Evolutionary conservation across 2,113 vertebrate genomes (phyloP).

Genomic region (Petrocephalus microphthalmus): DNA sequence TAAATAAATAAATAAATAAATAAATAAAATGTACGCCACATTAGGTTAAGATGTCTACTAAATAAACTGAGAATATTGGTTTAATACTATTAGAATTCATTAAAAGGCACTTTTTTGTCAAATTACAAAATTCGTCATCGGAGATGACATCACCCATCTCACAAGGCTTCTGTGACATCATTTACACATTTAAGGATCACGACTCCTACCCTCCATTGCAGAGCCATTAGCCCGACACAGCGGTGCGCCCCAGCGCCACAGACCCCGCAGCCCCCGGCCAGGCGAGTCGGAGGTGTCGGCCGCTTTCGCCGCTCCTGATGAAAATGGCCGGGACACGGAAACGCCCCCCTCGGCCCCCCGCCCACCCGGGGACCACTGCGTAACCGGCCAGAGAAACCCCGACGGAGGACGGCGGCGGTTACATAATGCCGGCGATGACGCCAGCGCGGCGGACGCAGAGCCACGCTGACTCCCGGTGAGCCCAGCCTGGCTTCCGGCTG

Average conservation of each 20-base stretch:
- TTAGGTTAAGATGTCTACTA: background rate
- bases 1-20: too few relatives aligned
- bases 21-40: background rate
- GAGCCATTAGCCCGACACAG: background rate
- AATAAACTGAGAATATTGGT: background rate
- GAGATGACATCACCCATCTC: background rate
- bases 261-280: background rate
- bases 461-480: background rate
- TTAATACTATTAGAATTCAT: background rate
- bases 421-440: constrained; percentile 6
- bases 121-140: background rate
- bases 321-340: background rate
- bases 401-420: background rate
- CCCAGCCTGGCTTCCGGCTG: background rate
- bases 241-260: too few relatives aligned
- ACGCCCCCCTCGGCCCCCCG: background rate
- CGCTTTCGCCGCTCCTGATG: background rate
- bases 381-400: background rate
- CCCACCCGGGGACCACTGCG: too few relatives aligned
- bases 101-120: background rate
- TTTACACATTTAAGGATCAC: background rate
- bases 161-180: background rate
- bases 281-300: too few relatives aligned
- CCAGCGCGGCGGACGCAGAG: background rate
- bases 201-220: background rate